phyloP scores from a whole-genome alignment of 53 echinoderm and acorn worm genomes.

The Holothuria leucospilota region DNA sequence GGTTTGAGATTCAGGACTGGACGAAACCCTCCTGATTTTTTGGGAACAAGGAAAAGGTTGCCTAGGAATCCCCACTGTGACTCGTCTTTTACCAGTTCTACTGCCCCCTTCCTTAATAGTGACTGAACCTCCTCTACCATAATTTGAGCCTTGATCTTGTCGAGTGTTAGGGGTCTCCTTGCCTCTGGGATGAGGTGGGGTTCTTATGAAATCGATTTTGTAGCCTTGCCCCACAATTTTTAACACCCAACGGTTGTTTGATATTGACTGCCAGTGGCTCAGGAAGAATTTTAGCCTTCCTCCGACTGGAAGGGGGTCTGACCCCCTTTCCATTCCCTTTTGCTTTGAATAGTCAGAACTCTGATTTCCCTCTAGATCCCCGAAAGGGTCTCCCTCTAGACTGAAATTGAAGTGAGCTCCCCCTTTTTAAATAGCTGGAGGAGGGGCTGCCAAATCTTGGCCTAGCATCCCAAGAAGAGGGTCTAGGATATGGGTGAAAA shows the following conservation, averaged over 20 bases:
- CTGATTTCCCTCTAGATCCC: too few species aligned
- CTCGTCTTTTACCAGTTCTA: neutral
- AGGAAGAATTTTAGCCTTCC: neutral
- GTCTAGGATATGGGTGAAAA: neutral
- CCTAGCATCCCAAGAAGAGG: neutral
- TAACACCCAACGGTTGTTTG: constrained; percentile 1
- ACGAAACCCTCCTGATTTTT: too few species aligned
- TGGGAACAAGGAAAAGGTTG: neutral
- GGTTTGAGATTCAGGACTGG: too few species aligned
- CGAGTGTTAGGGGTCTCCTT: neutral
- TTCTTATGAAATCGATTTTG: neutral
- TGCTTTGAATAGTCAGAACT: too few species aligned
- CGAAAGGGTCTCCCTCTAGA: too few species aligned
- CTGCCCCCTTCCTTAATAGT: neutral
- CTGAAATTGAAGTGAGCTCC: too few species aligned
- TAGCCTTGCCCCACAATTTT: neutral
- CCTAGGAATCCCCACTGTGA: neutral
- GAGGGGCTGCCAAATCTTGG: neutral
- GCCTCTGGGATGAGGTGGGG: neutral
- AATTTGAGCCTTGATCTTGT: neutral
- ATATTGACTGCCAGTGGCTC: neutral
- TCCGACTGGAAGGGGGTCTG: neutral
- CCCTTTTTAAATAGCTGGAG: neutral
- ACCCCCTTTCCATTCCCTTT: too few species aligned
- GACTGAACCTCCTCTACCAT: neutral